These are phyloP conservation scores for Tetramorium parvispinum DNA, from an alignment of 1,140 invertebrate species.

Conservation along the genomic window DNA sequence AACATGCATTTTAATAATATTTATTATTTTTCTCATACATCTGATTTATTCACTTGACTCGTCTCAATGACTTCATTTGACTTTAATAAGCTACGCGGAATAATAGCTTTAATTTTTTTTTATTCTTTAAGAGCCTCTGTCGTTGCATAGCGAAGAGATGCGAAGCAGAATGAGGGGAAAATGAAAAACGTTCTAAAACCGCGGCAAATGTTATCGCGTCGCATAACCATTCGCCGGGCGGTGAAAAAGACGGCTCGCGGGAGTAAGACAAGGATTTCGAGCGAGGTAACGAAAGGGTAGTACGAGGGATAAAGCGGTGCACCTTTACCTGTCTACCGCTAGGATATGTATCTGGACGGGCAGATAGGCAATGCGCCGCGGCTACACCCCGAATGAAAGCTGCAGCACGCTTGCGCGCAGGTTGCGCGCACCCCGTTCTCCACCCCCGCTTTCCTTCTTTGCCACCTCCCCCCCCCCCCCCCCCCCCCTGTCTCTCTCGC, in stretches of 20 bases:
- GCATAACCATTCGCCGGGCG: background rate
- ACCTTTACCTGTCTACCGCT: slow-evolving; percentile 26
- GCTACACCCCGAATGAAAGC: slow-evolving; percentile 69
- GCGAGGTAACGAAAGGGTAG: background rate
- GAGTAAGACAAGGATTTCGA: background rate
- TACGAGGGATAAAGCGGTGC: slow-evolving; percentile 14
- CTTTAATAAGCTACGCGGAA: background rate
- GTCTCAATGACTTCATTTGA: background rate
- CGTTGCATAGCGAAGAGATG: background rate
- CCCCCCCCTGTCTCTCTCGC: background rate
- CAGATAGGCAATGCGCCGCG: slow-evolving; percentile 49
- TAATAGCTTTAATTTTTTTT: background rate
- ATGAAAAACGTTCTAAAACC: background rate
- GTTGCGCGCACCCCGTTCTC: slow-evolving; percentile 47
- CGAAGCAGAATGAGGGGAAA: background rate
- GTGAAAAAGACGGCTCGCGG: background rate
- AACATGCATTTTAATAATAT: background rate
- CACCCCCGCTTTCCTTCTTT: slow-evolving; percentile 34
- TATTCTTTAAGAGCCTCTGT: background rate
- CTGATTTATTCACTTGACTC: background rate
- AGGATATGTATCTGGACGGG: slow-evolving; percentile 43
- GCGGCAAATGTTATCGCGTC: slow-evolving; percentile 1
- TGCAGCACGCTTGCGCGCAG: slow-evolving; percentile 70
- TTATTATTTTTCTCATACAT: background rate
- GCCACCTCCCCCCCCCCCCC: background rate